Base-by-base conservation (phyloP, 2,888 invertebrate species). In the Campoletis raptor region DNA sequence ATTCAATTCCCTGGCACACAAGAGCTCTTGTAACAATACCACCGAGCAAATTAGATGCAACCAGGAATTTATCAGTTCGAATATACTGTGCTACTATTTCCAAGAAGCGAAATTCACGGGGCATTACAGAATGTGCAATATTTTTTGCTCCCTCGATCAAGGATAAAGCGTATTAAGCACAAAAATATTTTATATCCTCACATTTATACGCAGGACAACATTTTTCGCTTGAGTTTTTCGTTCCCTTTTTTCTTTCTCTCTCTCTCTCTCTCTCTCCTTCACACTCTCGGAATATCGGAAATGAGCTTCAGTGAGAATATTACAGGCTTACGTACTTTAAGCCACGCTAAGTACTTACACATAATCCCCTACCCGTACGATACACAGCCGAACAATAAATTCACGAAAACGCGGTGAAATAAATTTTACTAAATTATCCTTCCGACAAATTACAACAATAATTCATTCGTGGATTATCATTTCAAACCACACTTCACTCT, bases 131-230 rank as follows among this genome's bases (percentile, higher is more conserved):
- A 52, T 64, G 64, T 64, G 66, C 64, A 76, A 85, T 80, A 85
- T 86, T 83, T 86, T 86, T 67, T 77, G 83, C 80, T 73, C 40
- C 40, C 77, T 76, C 76, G 86, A 83, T 86, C 77, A 52, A 57
- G 83, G 72, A 83, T 86, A 83, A 80, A 67, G 42, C 10, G 66
- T 36, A 76, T 24, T 64, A 66, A 64, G 37, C 81, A 83, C 42
- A 42, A 66, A 54, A 73, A 81, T 24, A 78, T 66, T 70, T 24
- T 77, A 61, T 78, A 52, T 81, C 45, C 76, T 24, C 5, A 37
- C 36, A 42, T 54, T 30, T 57, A 80, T 77, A 74, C 57, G 54
- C 72, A 40, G 21, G 37, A 64, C 45, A 30, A 72, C 64, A 40
- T 30, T n/a, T 10, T 42, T 37, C 72, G 18, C 30, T 10, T 18